Evolutionary conservation across 2,797 vertebrate genomes (phyloP), one percentile per base, ranked within the genome.

Genomic region (Mormyrops attenuatus): DNA sequence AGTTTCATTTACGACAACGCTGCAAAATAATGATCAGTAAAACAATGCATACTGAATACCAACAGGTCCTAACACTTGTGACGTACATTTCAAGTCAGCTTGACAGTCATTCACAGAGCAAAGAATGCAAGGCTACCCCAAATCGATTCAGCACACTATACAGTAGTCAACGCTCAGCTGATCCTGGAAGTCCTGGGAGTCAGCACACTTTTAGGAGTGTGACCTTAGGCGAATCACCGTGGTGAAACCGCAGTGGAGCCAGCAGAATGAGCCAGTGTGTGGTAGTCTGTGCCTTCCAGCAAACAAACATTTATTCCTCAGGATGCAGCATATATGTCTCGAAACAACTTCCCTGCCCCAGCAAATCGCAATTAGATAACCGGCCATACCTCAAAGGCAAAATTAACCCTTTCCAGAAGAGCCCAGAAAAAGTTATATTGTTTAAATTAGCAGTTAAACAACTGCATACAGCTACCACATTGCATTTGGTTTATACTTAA

Each of bases 341-440:
- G 26, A 63, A 88, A 22, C 85, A 87, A 63, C 85, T 86, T 5
- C 89, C 90, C 85, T 86, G 90, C 90, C 90, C 88, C 49, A 88
- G 69, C n/a, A 84, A 82, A 89, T 41, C 82, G 13, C n/a, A 86
- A 60, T 63, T 30, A 41, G 84, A 73, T 20, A 26, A 41, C 47
- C 47, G 17, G 22, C 80, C 57, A 57, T 85, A 55, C 38, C 22
- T 89, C 53, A 63, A 66, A 89, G 85, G 55, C 89, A 89, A 44
- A 20, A 55, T 30, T 11, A 66, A 38, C 84, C 26, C 34, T 55
- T 87, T 53, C 85, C 26, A 55, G 22, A 38, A 38, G 6, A 30
- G 30, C 30, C 85, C 85, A 53, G n/a, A 55, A 44, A 41, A 69
- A 52, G 26, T 50, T 26, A 47, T 22, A 66, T 57, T 50, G 26